Evolutionary conservation across 2,797 vertebrate genomes (phyloP), one percentile per base, ranked within the genome.

Genomic region (Parambassis ranga): DNA sequence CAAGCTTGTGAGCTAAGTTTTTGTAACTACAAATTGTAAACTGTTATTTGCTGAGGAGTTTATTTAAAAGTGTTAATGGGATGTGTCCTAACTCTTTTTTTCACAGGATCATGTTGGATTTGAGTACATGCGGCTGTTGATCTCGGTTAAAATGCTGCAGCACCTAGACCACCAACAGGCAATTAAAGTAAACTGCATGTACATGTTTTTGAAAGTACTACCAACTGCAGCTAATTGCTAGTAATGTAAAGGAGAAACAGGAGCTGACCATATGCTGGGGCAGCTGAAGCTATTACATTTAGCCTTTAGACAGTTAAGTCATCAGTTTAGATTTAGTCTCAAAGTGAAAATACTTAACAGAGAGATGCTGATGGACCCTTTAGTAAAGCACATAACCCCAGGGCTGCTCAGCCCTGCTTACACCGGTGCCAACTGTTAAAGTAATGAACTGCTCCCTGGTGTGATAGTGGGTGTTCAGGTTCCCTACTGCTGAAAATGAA

Each of bases 371-470:
- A 80, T 81, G 58, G 73, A 55, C 51, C 60, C 58, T 69, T 77
- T 66, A 48, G 73, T 56, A 75, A 66, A 74, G 61, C 52, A 64
- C 51, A 68, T 65, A 65, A 73, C 72, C 55, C 30, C 57, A 35
- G 53, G 46, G 64, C 78, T 77, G 65, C 49, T 78, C 50, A 65
- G 56, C n/a, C n/a, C n/a, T 65, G 42, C 66, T 73, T 76, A 66
- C 47, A 64, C 61, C 76, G 77, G 70, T 79, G 71, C 49, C 75
- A 80, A 78, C 39, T 69, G 71, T 82, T 81, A 73, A 70, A 65
- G 77, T 79, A 84, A 86, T 82, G 72, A 79, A 82, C 27, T 52
- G 75, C 37, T 84, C 83, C 69, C 68, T 27, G 60, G 62, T 31
- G 77, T 60, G 32, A 64, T 51, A 47, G 33, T 30, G 14, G 46